Evolutionary conservation across 1,140 invertebrate genomes (phyloP).

Genomic region (Bombyx mandarina): DNA sequence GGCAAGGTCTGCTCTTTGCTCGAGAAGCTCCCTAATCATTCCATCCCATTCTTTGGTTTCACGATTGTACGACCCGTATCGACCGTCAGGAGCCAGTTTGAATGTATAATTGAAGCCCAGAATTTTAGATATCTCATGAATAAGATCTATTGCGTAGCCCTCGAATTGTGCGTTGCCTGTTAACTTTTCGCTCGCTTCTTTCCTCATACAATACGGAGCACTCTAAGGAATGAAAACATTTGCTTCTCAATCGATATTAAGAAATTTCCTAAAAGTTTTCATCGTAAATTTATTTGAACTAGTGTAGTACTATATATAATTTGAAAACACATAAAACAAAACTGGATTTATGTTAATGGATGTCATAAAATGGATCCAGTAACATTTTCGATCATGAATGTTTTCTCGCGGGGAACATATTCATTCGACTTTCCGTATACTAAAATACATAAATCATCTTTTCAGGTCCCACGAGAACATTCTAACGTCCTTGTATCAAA

Average conservation of each 20-base stretch:
- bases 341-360: no score
- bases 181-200: slow-evolving; percentile 84
- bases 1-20: slow-evolving; percentile 92
- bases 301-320: no score
- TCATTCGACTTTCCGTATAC: slow-evolving; percentile 12
- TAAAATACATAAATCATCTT: slow-evolving; percentile 19
- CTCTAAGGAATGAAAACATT: slow-evolving; percentile 74
- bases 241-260: background rate
- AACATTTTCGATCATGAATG: slow-evolving; percentile 1
- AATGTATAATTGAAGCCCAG: slow-evolving; percentile 94
- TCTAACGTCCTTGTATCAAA: slow-evolving; percentile 13
- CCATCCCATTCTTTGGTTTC: slow-evolving; percentile 93
- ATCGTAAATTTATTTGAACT: no score
- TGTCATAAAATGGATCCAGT: no score
- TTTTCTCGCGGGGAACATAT: slow-evolving; percentile 21
- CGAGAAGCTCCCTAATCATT: slow-evolving; percentile 92
- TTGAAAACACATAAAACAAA: no score
- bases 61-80: slow-evolving; percentile 84
- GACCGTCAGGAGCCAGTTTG: slow-evolving; percentile 83
- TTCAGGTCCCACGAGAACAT: slow-evolving; percentile 17
- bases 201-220: slow-evolving; percentile 92
- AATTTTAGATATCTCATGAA: slow-evolving; percentile 89
- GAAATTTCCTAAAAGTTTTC: no score
- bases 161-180: slow-evolving; percentile 90
- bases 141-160: slow-evolving; percentile 89